A percentile compares a stretch with the other conserved stretches of the same genome.
These are phyloP conservation scores for Phalacrocorax aristotelis DNA, from an alignment of 2,113 vertebrate species.

Conservation along the genomic window DNA sequence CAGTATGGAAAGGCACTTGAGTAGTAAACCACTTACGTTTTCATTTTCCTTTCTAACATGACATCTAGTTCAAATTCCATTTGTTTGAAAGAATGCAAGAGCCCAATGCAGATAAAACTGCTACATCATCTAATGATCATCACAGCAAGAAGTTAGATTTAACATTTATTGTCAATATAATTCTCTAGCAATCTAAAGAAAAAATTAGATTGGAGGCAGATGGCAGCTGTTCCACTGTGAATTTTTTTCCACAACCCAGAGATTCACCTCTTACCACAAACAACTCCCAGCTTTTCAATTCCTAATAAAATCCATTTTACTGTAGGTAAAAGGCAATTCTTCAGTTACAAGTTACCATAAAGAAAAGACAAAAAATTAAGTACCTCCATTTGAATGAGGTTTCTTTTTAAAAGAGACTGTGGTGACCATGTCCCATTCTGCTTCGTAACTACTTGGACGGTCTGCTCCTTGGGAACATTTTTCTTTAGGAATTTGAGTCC, in stretches of 20 bases:
- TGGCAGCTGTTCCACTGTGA: neutral
- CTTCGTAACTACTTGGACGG: slow-evolving; percentile 87
- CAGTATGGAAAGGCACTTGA: neutral
- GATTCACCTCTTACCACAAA: neutral
- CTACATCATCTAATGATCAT: neutral
- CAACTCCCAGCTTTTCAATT: neutral
- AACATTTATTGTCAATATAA: neutral
- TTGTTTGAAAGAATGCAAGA: neutral
- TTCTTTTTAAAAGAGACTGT: slow-evolving; percentile 91
- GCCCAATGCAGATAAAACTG: neutral
- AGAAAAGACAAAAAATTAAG: neutral
- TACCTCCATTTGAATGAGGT: slow-evolving; percentile 84
- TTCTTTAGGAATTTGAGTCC: slow-evolving; percentile 83
- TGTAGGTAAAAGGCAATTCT: neutral
- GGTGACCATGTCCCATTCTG: slow-evolving; percentile 97
- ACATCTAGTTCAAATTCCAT: neutral
- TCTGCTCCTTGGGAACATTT: slow-evolving; percentile 75
- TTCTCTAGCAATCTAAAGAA: neutral
- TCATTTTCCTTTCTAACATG: neutral
- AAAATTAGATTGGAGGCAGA: neutral
- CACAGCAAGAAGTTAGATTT: neutral
- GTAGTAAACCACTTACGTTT: neutral
- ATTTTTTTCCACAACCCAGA: neutral
- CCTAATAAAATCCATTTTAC: neutral
- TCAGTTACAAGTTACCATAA: neutral